These are phyloP conservation scores for Acromyrmex echinatior DNA, from an alignment of 1,140 invertebrate genomes.

Conservation along the genomic window DNA sequence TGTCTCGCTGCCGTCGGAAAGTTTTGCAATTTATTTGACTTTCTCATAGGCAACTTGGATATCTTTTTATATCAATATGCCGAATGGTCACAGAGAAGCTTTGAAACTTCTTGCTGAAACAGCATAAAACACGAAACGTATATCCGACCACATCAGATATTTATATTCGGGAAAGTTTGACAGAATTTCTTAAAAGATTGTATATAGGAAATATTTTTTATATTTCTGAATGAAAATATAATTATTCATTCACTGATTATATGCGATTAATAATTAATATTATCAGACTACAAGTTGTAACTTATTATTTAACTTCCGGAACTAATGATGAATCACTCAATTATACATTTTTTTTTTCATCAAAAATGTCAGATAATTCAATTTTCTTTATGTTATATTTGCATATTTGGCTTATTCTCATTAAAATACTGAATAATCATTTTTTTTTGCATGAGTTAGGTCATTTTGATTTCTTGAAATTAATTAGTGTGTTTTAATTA, in stretches of 20 bases:
- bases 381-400: too few relatives aligned
- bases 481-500: too few relatives aligned
- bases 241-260: neutral
- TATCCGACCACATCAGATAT: neutral
- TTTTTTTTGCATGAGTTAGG: too few relatives aligned
- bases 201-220: neutral
- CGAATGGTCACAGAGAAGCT: constrained; percentile 68
- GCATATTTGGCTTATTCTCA: too few relatives aligned
- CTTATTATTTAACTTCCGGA: neutral
- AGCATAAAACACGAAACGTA: constrained; percentile 64
- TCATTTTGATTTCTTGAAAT: too few relatives aligned
- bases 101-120: constrained; percentile 69
- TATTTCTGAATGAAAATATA: neutral
- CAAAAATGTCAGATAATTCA: too few relatives aligned
- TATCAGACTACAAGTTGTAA: neutral
- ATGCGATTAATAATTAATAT: neutral
- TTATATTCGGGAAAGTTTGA: neutral
- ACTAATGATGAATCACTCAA: too few relatives aligned
- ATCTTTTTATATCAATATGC: constrained; percentile 81
- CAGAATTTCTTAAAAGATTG: neutral
- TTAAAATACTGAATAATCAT: too few relatives aligned
- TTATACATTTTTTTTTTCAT: too few relatives aligned
- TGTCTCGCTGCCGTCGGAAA: constrained; percentile 73
- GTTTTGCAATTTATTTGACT: constrained; percentile 80
- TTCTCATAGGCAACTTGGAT: constrained; percentile 72